Base-by-base conservation (phyloP, 2,888 invertebrate species). In the Xestia ashworthii region DNA sequence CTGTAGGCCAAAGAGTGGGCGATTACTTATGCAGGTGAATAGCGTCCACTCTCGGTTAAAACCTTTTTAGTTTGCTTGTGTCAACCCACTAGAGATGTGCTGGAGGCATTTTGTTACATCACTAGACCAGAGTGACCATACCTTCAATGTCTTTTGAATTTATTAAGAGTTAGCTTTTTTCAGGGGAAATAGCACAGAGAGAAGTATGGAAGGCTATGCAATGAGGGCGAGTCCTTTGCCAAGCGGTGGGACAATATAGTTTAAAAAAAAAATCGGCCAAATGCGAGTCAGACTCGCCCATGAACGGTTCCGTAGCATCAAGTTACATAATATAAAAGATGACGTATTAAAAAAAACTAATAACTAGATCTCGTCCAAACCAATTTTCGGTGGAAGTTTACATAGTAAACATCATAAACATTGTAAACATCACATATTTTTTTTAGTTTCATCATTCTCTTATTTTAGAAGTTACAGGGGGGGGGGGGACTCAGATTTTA, bases 1-100 rank as follows among this genome's bases (percentile, higher is more conserved):
- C 16, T 50, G 25, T 60, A 41, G 48, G 44, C 25, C 41, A 9
- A 38, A 46, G 22, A 64, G 62, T 53, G 25, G 46, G n/a, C 16
- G 64, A 58, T 80, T 64, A 65, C 22, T 50, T 74, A 73, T 22
- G 58, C 19, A 75, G 25, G 58, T 60, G 46, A 66, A 69, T 8
- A 46, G 32, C 22, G 19, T 38, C 58, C 32, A 64, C 16, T 69
- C 41, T 64, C 19, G n/a, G n/a, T 53, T 5, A 32, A 53, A 80
- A 74, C n/a, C 58, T 46, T 38, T 74, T 72, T 46, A 46, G 58
- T 50, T 65, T 38, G 19, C 22, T 67, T 12, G 19, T 66, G 38
- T 41, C 53, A 64, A 32, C 16, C 14, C 9, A 25, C 62, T 79
- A 32, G 25, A 60, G 11, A 32, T 41, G 38, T n/a, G 38, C 38